Conservation (phyloP, 2,113 vertebrate genomes). For the Ctenodactylus gundi region DNA sequence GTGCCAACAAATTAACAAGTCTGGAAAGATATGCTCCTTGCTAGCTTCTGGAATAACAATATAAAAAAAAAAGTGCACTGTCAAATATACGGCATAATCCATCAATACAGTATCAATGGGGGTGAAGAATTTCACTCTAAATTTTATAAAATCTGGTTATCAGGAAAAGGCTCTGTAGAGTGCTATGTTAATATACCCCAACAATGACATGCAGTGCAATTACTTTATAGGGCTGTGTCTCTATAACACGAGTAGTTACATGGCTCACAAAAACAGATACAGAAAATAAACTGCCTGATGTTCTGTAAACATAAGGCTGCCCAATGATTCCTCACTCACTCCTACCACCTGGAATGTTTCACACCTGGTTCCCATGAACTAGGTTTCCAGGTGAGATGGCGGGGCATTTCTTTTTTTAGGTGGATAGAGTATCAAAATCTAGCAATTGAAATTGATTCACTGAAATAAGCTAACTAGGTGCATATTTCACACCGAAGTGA, state of each 20-base stretch:
- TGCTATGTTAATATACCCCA: conserved; percentile 55
- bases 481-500: not conserved
- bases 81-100: not conserved
- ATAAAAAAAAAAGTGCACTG: not conserved
- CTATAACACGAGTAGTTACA: conserved; percentile 8
- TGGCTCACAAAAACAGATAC: conserved; percentile 53
- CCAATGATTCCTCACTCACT: not conserved
- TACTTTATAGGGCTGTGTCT: conserved; percentile 35
- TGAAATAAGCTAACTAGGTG: not conserved
- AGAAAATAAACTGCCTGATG: conserved; percentile 59
- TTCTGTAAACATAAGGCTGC: conserved; percentile 30
- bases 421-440: not conserved
- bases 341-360: not conserved
- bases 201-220: conserved; percentile 58
- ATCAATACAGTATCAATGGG: not conserved
- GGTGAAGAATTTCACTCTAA: conserved; percentile 26
- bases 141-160: conserved; percentile 33
- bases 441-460: not conserved
- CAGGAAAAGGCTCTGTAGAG: conserved; percentile 1
- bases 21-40: not conserved
- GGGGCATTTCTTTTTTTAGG: not conserved
- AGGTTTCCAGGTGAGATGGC: not conserved
- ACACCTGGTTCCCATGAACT: conserved; percentile 12
- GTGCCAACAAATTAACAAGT: conserved; percentile 18
- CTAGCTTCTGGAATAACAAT: conserved; percentile 22